These are phyloP conservation scores for Zaprionus kolodkinae DNA, from an alignment of 1,140 invertebrate species.

Conservation along the genomic window DNA sequence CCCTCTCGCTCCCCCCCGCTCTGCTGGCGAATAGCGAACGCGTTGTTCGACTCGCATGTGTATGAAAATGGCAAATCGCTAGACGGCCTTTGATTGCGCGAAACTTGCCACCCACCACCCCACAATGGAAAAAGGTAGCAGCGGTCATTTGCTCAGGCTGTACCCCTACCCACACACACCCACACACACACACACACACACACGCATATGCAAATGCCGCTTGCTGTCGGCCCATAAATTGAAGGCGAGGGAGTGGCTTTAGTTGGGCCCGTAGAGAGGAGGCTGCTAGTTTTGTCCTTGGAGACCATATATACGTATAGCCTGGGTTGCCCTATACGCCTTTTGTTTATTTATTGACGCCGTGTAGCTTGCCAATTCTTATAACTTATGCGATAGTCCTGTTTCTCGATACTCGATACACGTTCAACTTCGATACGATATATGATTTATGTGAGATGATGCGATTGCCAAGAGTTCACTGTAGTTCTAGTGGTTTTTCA, in stretches of 20 bases:
- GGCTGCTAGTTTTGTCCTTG: constrained; percentile 69
- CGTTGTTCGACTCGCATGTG: constrained; percentile 71
- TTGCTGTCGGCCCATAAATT: constrained; percentile 66
- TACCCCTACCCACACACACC: constrained; percentile 42
- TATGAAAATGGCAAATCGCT: constrained; percentile 81
- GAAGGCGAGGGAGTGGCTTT: constrained; percentile 61
- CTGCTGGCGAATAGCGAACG: constrained; percentile 54
- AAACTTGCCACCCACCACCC: constrained; percentile 16
- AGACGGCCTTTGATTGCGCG: constrained; percentile 78
- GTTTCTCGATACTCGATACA: background rate
- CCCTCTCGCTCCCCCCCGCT: too few species aligned
- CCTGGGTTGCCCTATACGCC: constrained; percentile 59
- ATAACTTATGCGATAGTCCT: constrained; percentile 70
- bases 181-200: constrained; percentile 42
- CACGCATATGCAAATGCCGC: constrained; percentile 64
- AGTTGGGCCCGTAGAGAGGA: background rate
- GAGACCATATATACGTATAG: constrained; percentile 54
- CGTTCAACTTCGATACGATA: background rate
- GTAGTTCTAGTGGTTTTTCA: background rate
- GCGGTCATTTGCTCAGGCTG: constrained; percentile 74
- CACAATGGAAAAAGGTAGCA: constrained; percentile 38
- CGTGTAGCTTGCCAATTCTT: constrained; percentile 71
- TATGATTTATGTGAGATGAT: constrained; percentile 66
- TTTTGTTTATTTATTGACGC: constrained; percentile 81
- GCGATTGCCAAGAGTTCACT: constrained; percentile 59